These are phyloP conservation scores for Fundulus diaphanus DNA, from an alignment of 2,797 vertebrate genomes.

Conservation along the genomic window DNA sequence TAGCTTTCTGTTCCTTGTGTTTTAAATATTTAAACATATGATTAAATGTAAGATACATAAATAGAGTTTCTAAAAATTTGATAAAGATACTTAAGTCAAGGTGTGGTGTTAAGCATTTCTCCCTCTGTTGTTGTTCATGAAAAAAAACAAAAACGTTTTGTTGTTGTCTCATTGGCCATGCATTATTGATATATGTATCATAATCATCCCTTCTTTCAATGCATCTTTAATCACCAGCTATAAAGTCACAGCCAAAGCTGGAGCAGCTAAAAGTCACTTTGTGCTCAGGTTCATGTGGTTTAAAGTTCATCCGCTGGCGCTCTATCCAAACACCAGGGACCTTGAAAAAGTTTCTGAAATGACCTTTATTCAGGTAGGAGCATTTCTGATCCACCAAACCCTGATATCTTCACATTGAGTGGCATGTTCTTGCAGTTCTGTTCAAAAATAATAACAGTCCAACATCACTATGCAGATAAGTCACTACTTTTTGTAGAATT, in stretches of 20 bases:
- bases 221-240: slow-evolving; percentile 71
- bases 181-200: slow-evolving; percentile 80
- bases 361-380: not conserved
- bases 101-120: slow-evolving; percentile 70
- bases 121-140: slow-evolving; percentile 57
- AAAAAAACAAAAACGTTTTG: slow-evolving; percentile 76
- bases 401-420: not conserved
- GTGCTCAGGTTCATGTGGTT: slow-evolving; percentile 20
- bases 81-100: slow-evolving; percentile 59
- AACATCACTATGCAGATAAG: not conserved
- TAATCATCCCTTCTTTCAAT: slow-evolving; percentile 71
- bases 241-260: slow-evolving; percentile 53
- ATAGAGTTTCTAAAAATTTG: slow-evolving; percentile 33
- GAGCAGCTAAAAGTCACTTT: slow-evolving; percentile 46
- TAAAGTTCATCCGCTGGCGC: slow-evolving; percentile 22
- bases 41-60: slow-evolving; percentile 47
- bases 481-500: not conserved
- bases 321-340: not conserved
- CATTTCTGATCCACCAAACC: not conserved
- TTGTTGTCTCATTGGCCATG: slow-evolving; percentile 70
- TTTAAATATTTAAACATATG: slow-evolving; percentile 28
- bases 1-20: slow-evolving; percentile 9
- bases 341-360: not conserved
- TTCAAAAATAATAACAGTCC: not conserved
- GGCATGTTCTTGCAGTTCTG: not conserved